Evolutionary conservation across 2,113 vertebrate genomes (phyloP).

Genomic region (Notarius quadriscutis): DNA sequence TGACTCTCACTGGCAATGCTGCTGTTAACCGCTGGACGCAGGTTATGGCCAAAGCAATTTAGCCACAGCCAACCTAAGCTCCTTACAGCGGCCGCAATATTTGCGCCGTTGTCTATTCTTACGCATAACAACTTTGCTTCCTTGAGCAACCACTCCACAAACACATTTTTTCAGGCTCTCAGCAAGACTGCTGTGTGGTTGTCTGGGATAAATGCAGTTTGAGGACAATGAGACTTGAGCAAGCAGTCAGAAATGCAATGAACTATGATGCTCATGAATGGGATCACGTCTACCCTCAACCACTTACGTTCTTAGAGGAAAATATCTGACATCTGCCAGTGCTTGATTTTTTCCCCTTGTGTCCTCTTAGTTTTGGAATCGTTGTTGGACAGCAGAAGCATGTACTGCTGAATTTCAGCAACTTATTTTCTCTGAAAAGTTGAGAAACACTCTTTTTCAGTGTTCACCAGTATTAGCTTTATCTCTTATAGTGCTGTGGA

Average conservation of each 20-base stretch:
- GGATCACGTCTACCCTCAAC: constrained; percentile 25
- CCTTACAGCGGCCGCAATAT: constrained; percentile 24
- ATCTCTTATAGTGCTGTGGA: not conserved
- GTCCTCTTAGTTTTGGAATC: not conserved
- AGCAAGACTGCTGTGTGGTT: constrained; percentile 27
- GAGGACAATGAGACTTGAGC: constrained; percentile 26
- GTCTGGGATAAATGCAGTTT: constrained; percentile 30
- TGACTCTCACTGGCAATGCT: constrained; percentile 6
- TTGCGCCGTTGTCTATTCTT: constrained; percentile 30
- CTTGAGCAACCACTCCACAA: constrained; percentile 28
- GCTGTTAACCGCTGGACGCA: constrained; percentile 12
- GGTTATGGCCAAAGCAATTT: constrained; percentile 34
- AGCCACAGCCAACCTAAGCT: constrained; percentile 33
- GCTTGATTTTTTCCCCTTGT: not conserved
- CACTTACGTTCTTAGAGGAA: constrained; percentile 18
- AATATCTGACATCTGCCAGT: constrained; percentile 28
- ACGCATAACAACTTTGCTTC: constrained; percentile 32
- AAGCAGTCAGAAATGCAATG: constrained; percentile 32
- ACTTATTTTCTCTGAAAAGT: not conserved
- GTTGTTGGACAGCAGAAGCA: not conserved
- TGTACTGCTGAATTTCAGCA: not conserved
- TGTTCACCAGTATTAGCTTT: not conserved
- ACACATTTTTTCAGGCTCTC: constrained; percentile 31
- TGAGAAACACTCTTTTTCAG: not conserved
- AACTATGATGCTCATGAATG: constrained; percentile 21